A percentile compares a stretch with the other conserved stretches of the same genome.
Evolutionary conservation across 2,113 vertebrate species (phyloP).

Genomic region (Psophia crepitans): DNA sequence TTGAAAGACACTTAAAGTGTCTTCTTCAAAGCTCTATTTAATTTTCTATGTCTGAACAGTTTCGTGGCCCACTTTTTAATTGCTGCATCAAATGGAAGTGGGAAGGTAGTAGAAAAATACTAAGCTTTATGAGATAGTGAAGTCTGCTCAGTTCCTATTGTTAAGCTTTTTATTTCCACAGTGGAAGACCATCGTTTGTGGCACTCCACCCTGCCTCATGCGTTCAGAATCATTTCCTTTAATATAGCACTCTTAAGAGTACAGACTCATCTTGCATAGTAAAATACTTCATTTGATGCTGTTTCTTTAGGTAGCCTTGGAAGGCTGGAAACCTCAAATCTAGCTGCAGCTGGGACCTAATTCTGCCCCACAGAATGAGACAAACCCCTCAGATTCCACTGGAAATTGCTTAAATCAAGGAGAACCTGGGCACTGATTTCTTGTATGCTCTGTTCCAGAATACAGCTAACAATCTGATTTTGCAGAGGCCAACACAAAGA

Average conservation of each 20-base stretch:
- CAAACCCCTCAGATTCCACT: not conserved
- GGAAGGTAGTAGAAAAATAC: slow-evolving; percentile 31
- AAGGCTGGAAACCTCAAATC: not conserved
- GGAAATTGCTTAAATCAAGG: not conserved
- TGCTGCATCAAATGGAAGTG: slow-evolving; percentile 19
- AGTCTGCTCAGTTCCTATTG: slow-evolving; percentile 1
- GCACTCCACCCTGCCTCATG: not conserved
- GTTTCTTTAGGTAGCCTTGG: not conserved
- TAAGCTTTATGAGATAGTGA: slow-evolving; percentile 39
- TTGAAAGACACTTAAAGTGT: not conserved
- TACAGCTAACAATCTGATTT: not conserved
- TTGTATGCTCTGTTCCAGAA: not conserved
- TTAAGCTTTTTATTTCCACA: slow-evolving; percentile 51
- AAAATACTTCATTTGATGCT: not conserved
- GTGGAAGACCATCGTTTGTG: not conserved
- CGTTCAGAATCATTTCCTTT: not conserved
- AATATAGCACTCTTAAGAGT: not conserved
- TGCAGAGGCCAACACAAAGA: not conserved
- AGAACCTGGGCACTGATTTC: not conserved
- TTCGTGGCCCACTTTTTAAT: slow-evolving; percentile 54
- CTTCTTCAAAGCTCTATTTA: slow-evolving; percentile 23
- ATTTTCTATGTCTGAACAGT: not conserved
- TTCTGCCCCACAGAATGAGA: not conserved
- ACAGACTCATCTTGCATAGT: not conserved
- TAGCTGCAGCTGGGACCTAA: not conserved